Conservation (phyloP, 2,888 invertebrate genomes). For the Pammene aurita region DNA sequence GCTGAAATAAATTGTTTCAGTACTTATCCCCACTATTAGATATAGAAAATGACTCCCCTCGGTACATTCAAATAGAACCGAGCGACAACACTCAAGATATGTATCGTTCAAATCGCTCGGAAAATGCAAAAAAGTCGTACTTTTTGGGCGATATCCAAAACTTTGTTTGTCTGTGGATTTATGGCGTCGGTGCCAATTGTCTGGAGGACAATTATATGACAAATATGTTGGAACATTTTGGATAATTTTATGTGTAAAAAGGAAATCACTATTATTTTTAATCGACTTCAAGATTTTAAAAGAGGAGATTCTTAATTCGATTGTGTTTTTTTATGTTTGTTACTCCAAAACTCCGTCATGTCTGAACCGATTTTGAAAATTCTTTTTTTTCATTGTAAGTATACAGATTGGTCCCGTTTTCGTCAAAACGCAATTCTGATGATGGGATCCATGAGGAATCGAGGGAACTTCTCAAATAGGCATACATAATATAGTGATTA, state of each 20-base stretch:
- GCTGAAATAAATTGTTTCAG: neutral
- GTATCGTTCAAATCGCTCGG: slow-evolving; percentile 28
- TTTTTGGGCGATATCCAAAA: slow-evolving; percentile 40
- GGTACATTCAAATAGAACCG: slow-evolving; percentile 28
- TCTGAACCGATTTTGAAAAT: no score
- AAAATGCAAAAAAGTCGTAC: slow-evolving; percentile 34
- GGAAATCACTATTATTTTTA: no score
- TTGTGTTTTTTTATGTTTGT: no score
- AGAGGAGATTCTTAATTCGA: no score
- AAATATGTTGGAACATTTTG: slow-evolving; percentile 2
- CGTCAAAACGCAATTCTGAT: no score
- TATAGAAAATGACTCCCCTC: slow-evolving; percentile 18
- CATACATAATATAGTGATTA: no score
- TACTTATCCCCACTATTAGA: slow-evolving; percentile 8
- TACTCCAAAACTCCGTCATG: no score
- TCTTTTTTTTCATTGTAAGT: no score
- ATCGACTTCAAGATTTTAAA: no score
- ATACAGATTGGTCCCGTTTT: no score
- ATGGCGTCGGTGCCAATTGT: slow-evolving; percentile 22
- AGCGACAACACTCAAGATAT: slow-evolving; percentile 34
- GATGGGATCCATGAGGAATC: no score
- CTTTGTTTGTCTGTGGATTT: slow-evolving; percentile 35
- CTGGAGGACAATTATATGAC: slow-evolving; percentile 12
- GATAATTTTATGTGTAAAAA: neutral
- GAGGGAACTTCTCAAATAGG: no score